Conservation (phyloP, 2,113 vertebrate species). For the Aviceda subcristata region DNA sequence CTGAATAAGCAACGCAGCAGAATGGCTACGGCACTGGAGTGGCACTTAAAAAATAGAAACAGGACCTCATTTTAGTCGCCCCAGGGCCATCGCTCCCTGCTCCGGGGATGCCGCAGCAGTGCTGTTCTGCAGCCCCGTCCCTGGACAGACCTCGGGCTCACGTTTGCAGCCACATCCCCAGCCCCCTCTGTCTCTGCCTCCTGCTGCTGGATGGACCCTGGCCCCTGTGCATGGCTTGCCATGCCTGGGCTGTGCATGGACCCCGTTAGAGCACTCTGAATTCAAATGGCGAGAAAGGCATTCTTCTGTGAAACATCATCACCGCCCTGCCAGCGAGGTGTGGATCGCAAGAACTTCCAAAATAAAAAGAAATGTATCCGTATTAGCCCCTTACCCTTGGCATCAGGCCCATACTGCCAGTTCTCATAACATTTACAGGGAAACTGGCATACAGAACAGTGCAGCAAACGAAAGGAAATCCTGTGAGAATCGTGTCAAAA, state of each 20-base stretch:
- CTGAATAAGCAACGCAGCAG: neutral
- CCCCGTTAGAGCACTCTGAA: neutral
- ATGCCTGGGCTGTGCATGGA: neutral
- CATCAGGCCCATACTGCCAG: neutral
- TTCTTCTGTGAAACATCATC: neutral
- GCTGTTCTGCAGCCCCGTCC: neutral
- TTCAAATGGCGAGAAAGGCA: neutral
- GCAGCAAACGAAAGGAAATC: neutral
- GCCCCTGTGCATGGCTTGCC: neutral
- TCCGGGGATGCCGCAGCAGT: neutral
- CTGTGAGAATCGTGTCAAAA: neutral
- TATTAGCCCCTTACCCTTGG: neutral
- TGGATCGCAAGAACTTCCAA: neutral
- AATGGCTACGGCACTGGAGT: neutral
- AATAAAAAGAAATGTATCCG: neutral
- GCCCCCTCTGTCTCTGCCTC: neutral
- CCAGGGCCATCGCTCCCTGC: neutral
- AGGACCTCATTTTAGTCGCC: neutral
- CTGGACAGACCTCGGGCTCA: neutral
- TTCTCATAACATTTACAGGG: neutral
- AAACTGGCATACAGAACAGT: neutral
- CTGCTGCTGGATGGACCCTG: neutral
- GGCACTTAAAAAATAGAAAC: neutral
- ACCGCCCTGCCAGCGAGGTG: neutral
- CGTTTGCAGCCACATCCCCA: neutral